These are phyloP conservation scores for Nanger granti DNA, from an alignment of 2,113 vertebrate species.

Conservation along the genomic window DNA sequence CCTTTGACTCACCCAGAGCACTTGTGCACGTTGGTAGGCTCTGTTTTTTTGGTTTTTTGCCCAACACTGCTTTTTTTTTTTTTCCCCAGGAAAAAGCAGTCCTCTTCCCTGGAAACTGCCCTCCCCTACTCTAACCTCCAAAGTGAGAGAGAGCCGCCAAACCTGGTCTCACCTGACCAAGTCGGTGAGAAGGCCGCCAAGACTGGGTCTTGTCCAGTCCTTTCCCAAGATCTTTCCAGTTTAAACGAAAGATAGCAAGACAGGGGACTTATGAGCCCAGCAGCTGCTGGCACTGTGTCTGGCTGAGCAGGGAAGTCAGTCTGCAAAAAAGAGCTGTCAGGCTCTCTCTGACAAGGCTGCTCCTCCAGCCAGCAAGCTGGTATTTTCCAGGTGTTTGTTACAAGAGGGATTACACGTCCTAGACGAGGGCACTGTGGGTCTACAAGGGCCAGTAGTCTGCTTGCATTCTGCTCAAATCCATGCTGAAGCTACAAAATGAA, in stretches of 20 bases:
- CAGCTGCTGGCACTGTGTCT: too few relatives aligned
- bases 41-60: background rate
- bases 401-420: background rate
- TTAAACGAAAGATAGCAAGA: background rate
- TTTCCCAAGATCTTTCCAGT: background rate
- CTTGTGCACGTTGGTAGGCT: background rate
- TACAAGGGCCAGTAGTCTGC: background rate
- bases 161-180: background rate
- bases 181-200: background rate
- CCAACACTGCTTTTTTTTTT: background rate
- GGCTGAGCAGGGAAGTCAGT: background rate
- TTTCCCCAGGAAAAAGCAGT: background rate
- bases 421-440: background rate
- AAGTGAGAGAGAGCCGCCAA: background rate
- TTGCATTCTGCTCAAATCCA: background rate
- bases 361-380: background rate
- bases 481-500: background rate
- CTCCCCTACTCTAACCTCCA: background rate
- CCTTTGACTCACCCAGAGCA: background rate
- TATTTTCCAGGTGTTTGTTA: background rate
- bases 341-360: background rate
- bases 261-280: accelerated
- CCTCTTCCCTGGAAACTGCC: background rate
- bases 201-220: background rate
- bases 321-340: background rate